Evolutionary conservation across 2,888 invertebrate genomes (phyloP), one percentile per base, ranked within the genome.

Genomic region (Lymantria monacha): DNA sequence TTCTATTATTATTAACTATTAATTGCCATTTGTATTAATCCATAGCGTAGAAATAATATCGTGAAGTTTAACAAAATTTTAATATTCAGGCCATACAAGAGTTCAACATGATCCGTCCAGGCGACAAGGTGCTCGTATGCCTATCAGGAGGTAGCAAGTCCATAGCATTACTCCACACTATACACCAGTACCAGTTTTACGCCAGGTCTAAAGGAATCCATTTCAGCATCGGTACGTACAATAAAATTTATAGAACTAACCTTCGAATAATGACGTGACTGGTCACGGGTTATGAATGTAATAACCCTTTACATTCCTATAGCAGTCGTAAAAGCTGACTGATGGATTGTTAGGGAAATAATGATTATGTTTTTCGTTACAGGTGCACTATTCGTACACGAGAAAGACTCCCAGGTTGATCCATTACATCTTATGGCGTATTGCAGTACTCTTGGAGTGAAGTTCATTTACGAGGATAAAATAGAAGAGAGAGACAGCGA

Each of bases 71-170:
- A 22, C 5, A 22, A 22, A 22, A 22, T 22, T 2, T 22, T 2
- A 3, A 22, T 8, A 10, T 33, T 3, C 78, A 95, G 94, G 97
- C 97, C 0, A 91, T 97, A 45, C 94, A 95, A 57, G 96, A 97
- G 73, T 97, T 94, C 83, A 93, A 94, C 57, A 97, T 97, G 97
- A 93, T 98, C 51, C 92, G 94, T 48, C 93, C 96, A 61, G 96
- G 96, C 1, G 97, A 98, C 79, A 93, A 94, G 57, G 94, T 97
- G 12, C 90, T 98, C 74, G 94, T 97, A 11, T 97, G 97, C 75
- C 87, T 98, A 42, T 97, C 97, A 0, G 97, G 96, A 0, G 96
- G 96, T 2, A 95, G 95, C 63, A 95, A 96, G 74, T 97, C 97
- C 0, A 85, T 97, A n/a, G 95, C 96, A 0, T 88, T 98, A 9